Conservation (phyloP, 2,888 invertebrate genomes). For the Bimastos eiseni region DNA sequence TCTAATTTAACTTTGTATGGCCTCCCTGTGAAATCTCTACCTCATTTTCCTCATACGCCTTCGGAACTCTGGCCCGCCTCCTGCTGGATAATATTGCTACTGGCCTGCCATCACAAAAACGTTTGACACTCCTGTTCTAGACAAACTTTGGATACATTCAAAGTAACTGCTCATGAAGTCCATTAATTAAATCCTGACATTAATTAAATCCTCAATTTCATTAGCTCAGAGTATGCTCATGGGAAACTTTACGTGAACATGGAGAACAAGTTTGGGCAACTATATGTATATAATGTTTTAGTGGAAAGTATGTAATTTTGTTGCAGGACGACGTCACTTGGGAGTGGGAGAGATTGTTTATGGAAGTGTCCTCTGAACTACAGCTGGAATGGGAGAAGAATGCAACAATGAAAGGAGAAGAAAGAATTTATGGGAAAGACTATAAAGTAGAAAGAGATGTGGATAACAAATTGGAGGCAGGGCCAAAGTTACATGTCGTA, state of each 20-base stretch:
- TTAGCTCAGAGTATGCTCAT: neutral
- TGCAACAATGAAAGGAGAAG: neutral
- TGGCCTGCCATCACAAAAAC: too few relatives aligned
- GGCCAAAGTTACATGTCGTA: neutral
- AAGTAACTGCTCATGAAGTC: neutral
- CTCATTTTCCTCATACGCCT: too few relatives aligned
- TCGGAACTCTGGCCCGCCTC: too few relatives aligned
- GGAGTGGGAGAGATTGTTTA: slow-evolving; percentile 13
- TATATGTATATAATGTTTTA: neutral
- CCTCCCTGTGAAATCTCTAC: too few relatives aligned
- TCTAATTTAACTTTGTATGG: too few relatives aligned
- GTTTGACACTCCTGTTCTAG: too few relatives aligned
- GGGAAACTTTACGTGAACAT: neutral
- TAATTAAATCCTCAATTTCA: neutral
- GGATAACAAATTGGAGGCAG: neutral
- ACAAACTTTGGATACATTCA: neutral
- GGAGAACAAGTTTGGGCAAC: neutral
- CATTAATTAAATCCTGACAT: neutral
- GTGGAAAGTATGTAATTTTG: neutral
- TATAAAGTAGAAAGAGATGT: neutral
- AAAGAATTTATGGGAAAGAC: neutral
- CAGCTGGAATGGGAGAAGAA: neutral
- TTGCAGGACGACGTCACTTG: neutral
- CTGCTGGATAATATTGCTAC: too few relatives aligned
- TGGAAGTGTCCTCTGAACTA: slow-evolving; percentile 13